These are phyloP conservation scores for Megathymus violae DNA, from an alignment of 1,140 invertebrate genomes.

Conservation along the genomic window DNA sequence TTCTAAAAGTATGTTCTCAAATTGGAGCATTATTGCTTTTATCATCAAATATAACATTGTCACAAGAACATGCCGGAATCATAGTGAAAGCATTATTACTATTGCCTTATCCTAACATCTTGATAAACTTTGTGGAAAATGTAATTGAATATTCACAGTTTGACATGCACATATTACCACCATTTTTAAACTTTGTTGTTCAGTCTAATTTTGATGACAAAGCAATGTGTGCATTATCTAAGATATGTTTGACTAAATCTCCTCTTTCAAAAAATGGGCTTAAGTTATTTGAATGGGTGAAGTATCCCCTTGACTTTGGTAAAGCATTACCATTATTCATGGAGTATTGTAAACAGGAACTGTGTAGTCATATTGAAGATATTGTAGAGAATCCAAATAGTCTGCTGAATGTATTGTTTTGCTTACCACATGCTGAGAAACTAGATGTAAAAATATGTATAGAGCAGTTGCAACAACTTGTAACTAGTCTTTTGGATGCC, in stretches of 20 bases:
- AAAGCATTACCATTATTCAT: constrained; percentile 64
- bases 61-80: constrained; percentile 88
- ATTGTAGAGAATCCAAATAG: constrained; percentile 74
- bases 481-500: constrained; percentile 59
- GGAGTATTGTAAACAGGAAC: constrained; percentile 60
- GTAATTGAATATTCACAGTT: constrained; percentile 88
- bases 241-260: constrained; percentile 87
- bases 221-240: constrained; percentile 86
- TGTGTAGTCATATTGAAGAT: constrained; percentile 63
- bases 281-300: constrained; percentile 86
- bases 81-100: constrained; percentile 86
- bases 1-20: constrained; percentile 83
- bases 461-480: constrained; percentile 54
- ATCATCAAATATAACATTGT: constrained; percentile 85
- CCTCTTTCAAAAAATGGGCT: constrained; percentile 85
- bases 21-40: constrained; percentile 85
- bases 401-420: constrained; percentile 84
- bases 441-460: constrained; percentile 67
- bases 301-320: constrained; percentile 87
- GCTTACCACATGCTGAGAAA: constrained; percentile 85
- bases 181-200: constrained; percentile 86
- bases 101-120: constrained; percentile 82
- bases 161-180: constrained; percentile 89
- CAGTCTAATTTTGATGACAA: constrained; percentile 81
- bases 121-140: constrained; percentile 86